phyloP scores from a whole-genome alignment of 2,113 vertebrate species.

The Nansenia antarctica region DNA sequence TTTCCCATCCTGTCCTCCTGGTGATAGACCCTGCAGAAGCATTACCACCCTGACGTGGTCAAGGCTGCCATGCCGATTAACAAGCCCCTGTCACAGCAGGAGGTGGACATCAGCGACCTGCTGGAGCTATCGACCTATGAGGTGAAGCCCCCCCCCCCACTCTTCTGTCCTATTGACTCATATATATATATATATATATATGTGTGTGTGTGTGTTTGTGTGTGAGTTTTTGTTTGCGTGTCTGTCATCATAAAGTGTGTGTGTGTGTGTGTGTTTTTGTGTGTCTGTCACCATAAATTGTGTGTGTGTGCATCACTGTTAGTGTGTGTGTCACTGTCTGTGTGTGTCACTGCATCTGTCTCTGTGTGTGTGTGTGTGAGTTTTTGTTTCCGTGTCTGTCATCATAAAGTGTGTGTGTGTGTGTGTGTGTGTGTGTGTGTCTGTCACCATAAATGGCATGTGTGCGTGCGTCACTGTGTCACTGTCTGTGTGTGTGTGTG shows the following conservation, averaged over 20 bases:
- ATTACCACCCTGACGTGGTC: slow-evolving; percentile 91
- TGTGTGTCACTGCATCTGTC: neutral
- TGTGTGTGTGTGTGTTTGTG: neutral
- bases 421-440: neutral
- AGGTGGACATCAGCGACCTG: slow-evolving; percentile 81
- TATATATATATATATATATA: no score
- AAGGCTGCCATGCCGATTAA: slow-evolving; percentile 82
- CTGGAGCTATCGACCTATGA: slow-evolving; percentile 83
- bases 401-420: neutral
- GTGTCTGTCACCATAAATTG: neutral
- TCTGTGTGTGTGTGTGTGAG: neutral
- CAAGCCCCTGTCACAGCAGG: slow-evolving; percentile 71
- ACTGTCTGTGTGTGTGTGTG: no score
- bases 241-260: neutral
- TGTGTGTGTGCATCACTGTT: neutral
- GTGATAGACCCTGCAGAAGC: slow-evolving; percentile 85
- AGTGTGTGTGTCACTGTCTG: neutral
- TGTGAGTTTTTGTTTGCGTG: neutral
- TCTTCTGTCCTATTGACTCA: neutral
- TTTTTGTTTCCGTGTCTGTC: neutral
- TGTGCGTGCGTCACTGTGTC: no score
- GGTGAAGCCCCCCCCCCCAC: slow-evolving; percentile 62
- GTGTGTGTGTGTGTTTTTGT: neutral
- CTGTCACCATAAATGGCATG: no score
- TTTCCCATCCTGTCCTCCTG: neutral